These are phyloP conservation scores for Orthonyx spaldingii DNA, from an alignment of 2,113 vertebrate species.

Conservation along the genomic window DNA sequence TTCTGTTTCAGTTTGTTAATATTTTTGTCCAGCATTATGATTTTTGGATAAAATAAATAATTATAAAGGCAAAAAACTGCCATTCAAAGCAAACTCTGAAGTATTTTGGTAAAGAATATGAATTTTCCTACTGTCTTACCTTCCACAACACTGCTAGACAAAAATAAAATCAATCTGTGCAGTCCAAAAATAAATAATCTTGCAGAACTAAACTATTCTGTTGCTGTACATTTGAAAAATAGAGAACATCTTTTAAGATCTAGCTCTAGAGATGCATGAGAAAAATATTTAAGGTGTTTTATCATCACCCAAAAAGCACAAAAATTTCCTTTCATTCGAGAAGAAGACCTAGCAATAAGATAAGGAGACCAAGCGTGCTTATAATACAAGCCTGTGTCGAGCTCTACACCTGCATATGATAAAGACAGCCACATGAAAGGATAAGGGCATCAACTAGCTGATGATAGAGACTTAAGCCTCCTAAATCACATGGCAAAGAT, in stretches of 20 bases:
- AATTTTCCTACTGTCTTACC: neutral
- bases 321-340: neutral
- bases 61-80: neutral
- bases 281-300: neutral
- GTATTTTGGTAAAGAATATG: neutral
- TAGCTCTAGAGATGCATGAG: neutral
- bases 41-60: neutral
- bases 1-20: neutral
- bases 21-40: neutral
- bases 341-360: neutral
- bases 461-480: constrained; percentile 41
- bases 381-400: neutral
- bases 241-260: neutral
- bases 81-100: neutral
- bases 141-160: neutral
- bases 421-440: neutral
- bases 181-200: neutral
- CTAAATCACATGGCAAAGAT: constrained; percentile 33
- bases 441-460: constrained; percentile 17
- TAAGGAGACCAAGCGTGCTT: neutral
- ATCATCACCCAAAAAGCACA: neutral
- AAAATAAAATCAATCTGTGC: neutral
- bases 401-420: neutral
- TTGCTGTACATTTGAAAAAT: neutral
- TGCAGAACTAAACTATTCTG: neutral